Evolutionary conservation across 2,888 invertebrate genomes (phyloP).

Genomic region (Dichetophora obliterata): DNA sequence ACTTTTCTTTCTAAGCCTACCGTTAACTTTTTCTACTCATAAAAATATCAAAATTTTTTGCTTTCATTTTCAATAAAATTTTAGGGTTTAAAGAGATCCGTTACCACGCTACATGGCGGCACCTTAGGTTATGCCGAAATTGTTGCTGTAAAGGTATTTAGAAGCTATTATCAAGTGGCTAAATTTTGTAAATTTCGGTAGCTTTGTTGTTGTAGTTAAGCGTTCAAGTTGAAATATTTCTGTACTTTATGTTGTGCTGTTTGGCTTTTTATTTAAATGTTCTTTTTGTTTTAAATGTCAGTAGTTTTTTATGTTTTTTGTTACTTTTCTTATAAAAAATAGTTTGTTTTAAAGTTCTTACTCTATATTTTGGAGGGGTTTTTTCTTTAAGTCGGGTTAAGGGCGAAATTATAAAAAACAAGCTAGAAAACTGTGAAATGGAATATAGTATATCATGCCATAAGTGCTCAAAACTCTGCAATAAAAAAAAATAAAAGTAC

Average conservation of each 20-base stretch:
- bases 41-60: background rate
- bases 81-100: slow-evolving; percentile 93
- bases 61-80: slow-evolving; percentile 36
- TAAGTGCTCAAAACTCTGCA: no score
- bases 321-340: background rate
- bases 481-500: no score
- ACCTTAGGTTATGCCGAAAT: slow-evolving; percentile 93
- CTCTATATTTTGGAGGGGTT: no score
- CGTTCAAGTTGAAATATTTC: background rate
- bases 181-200: background rate
- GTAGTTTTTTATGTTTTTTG: background rate
- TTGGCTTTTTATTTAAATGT: background rate
- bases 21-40: background rate
- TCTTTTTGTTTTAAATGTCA: no score
- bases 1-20: background rate
- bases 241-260: background rate
- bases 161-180: background rate
- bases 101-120: slow-evolving; percentile 89
- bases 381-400: no score
- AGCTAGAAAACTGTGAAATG: no score
- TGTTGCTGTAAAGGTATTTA: slow-evolving; percentile 95
- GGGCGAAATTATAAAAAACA: no score
- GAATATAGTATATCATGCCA: no score
- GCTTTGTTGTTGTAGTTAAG: background rate
- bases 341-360: no score